Evolutionary conservation across 2,113 vertebrate species (phyloP).

Genomic region (Seriola aureovittata): DNA sequence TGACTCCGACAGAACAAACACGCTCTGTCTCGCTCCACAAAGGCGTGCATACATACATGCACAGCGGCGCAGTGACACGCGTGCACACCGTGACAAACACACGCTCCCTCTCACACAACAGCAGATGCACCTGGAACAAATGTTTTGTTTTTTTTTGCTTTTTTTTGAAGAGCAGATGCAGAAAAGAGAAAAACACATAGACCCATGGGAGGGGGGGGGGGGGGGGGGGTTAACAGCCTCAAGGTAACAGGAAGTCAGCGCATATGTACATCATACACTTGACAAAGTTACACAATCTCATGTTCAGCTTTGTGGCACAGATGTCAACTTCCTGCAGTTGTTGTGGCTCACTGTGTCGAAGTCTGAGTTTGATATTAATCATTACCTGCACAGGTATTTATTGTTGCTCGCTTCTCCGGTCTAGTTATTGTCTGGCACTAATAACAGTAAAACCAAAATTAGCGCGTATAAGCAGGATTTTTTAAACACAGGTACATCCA

Average conservation of each 20-base stretch:
- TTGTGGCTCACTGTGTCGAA: too few relatives aligned
- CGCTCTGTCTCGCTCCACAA: slow-evolving; percentile 43
- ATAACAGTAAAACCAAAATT: too few relatives aligned
- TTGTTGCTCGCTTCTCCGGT: too few relatives aligned
- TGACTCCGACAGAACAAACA: slow-evolving; percentile 45
- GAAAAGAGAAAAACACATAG: not conserved
- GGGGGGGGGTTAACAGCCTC: not conserved
- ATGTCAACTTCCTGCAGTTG: not conserved
- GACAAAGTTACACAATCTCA: not conserved
- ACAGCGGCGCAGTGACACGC: not conserved
- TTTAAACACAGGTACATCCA: too few relatives aligned
- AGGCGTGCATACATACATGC: slow-evolving; percentile 10
- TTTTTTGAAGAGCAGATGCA: slow-evolving; percentile 11
- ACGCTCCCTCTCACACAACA: slow-evolving; percentile 12
- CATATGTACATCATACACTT: not conserved
- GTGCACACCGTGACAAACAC: not conserved
- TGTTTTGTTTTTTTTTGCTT: not conserved
- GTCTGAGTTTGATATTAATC: too few relatives aligned
- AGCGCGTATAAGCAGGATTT: too few relatives aligned
- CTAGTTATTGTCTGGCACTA: too few relatives aligned
- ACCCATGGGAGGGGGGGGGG: not conserved
- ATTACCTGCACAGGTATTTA: too few relatives aligned
- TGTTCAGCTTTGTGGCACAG: not conserved
- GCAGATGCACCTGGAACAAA: slow-evolving; percentile 31
- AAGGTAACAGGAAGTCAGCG: slow-evolving; percentile 9